phyloP scores from a whole-genome alignment of 2,888 invertebrate species.

The Pyrocoelia pectoralis region DNA sequence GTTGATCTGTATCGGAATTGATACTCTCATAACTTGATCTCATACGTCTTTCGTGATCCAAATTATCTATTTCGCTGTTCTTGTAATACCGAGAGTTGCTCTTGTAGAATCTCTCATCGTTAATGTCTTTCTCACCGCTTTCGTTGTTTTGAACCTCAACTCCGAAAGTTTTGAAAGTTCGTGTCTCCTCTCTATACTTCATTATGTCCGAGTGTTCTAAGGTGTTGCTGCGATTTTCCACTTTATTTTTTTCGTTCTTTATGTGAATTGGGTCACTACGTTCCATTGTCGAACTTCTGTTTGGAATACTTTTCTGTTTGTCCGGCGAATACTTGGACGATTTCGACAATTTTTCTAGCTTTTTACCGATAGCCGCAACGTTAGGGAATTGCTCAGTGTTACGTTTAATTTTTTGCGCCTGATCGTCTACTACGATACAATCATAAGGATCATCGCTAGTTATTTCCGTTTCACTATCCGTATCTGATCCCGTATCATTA shows the following conservation, averaged over 20 bases:
- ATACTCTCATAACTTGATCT: conserved; percentile 57
- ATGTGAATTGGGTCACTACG: conserved; percentile 44
- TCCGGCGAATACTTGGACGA: conserved; percentile 56
- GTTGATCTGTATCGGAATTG: conserved; percentile 51
- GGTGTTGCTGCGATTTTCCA: conserved; percentile 31
- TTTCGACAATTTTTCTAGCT: conserved; percentile 59
- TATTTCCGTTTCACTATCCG: conserved; percentile 69
- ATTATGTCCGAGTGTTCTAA: conserved; percentile 49
- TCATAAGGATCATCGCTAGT: conserved; percentile 80
- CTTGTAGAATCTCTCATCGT: conserved; percentile 40
- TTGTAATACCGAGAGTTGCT: conserved; percentile 48
- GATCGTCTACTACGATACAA: conserved; percentile 85
- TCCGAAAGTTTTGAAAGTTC: conserved; percentile 56
- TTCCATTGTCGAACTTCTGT: conserved; percentile 42
- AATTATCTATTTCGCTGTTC: conserved; percentile 44
- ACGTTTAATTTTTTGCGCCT: conserved; percentile 52
- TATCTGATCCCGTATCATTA: conserved; percentile 68
- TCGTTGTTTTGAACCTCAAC: conserved; percentile 50
- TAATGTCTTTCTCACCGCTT: conserved; percentile 50
- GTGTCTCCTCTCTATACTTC: conserved; percentile 49
- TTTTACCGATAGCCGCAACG: conserved; percentile 59
- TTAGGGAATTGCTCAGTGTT: conserved; percentile 58
- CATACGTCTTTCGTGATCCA: conserved; percentile 45
- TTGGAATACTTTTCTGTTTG: conserved; percentile 47
- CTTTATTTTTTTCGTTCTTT: conserved; percentile 43